Evolutionary conservation across 2,113 vertebrate genomes (phyloP), one percentile per base, ranked within the genome.

Genomic region (Sturnira hondurensis): DNA sequence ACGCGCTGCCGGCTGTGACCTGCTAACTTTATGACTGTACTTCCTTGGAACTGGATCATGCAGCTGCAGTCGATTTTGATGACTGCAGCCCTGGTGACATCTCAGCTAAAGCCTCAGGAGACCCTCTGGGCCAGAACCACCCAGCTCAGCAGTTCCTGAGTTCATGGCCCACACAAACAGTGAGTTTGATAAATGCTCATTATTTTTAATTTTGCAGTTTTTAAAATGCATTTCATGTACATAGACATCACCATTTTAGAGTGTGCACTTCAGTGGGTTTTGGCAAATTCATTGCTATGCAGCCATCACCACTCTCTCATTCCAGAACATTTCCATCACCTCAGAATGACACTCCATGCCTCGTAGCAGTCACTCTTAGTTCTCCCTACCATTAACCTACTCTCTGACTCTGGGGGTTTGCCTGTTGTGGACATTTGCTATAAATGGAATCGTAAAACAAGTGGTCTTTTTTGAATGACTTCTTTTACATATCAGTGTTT

Each of bases 181-280:
- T 95, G 73, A 96, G 86, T 94, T 45, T 86, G 58, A 78, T 71
- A 74, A 96, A 45, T 94, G 17, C 76, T 89, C 65, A 58, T 78
- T 80, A 71, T 45, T 84, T 77, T 77, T 83, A 41, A 93, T 50
- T 89, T 68, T 82, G 16, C 14, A 45, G 54, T 58, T 83, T 84
- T 85, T 77, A 5, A 86, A 76, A 86, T 85, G 63, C 19, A 86
- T 22, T 77, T 86, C 41, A 61, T 28, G 65, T 70, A 52, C 5
- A n/a, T 47, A 86, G 81, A 33, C 6, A 45, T 80, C 36, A 65
- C 19, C 67, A 71, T 90, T 86, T 94, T 86, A 65, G 86, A 78
- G 54, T 71, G 20, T 81, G 38, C 12, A 65, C 13, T 78, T 80
- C 22, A 78, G 54, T 71, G n/a, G 24, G 54, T 86, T 77, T 93